Evolutionary conservation across 2,888 invertebrate genomes (phyloP).

Genomic region (Pemphredon lugubris): DNA sequence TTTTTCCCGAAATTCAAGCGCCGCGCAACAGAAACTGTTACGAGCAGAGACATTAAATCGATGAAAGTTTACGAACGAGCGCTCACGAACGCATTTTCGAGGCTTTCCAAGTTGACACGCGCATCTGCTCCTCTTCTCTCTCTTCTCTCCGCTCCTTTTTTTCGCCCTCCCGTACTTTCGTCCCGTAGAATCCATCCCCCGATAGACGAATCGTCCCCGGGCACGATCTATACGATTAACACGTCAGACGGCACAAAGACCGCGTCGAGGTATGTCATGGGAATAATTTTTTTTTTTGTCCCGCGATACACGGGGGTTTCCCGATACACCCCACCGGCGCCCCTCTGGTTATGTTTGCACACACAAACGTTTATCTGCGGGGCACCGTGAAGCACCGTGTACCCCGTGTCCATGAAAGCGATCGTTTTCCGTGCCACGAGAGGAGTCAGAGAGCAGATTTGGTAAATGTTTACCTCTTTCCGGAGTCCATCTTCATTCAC

Average conservation of each 20-base stretch:
- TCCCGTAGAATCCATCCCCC: slow-evolving; percentile 45
- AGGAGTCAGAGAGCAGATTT: slow-evolving; percentile 43
- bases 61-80: slow-evolving; percentile 34
- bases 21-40: too few relatives aligned
- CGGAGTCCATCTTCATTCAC: slow-evolving; percentile 42
- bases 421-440: slow-evolving; percentile 22
- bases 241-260: slow-evolving; percentile 73
- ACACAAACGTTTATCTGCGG: slow-evolving; percentile 71
- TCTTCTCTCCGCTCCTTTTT: slow-evolving; percentile 36
- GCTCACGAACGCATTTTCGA: slow-evolving; percentile 17
- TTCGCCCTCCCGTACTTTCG: slow-evolving; percentile 17
- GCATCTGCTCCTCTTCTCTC: slow-evolving; percentile 60
- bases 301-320: slow-evolving; percentile 43
- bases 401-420: slow-evolving; percentile 21
- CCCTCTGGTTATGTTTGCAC: slow-evolving; percentile 72
- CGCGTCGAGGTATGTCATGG: slow-evolving; percentile 69
- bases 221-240: slow-evolving; percentile 75
- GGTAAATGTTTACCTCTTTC: slow-evolving; percentile 64
- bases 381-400: slow-evolving; percentile 64
- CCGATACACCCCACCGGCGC: slow-evolving; percentile 27
- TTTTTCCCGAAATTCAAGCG: too few relatives aligned
- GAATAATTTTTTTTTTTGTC: slow-evolving; percentile 69
- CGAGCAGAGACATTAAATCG: too few relatives aligned
- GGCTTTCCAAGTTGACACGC: slow-evolving; percentile 21
- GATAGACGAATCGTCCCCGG: slow-evolving; percentile 44